Evolutionary conservation across 2,113 vertebrate species (phyloP).

Genomic region (Podarcis muralis): DNA sequence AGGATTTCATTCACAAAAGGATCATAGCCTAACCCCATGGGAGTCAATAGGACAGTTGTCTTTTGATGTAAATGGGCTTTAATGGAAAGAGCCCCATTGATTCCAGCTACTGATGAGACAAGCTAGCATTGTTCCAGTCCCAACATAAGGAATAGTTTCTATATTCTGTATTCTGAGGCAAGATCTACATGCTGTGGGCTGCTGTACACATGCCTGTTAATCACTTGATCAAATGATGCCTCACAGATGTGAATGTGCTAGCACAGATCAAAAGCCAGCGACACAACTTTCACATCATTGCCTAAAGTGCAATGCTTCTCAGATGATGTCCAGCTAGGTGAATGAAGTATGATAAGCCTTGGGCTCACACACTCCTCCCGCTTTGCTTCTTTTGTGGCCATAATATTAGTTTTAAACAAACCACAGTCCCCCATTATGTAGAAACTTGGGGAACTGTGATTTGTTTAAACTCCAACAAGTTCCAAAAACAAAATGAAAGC

Average conservation of each 20-base stretch:
- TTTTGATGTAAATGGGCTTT: background rate
- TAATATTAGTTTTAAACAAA: background rate
- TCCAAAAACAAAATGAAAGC: background rate
- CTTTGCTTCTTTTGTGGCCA: background rate
- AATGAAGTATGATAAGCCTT: background rate
- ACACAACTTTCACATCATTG: background rate
- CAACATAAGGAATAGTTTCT: background rate
- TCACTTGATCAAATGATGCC: background rate
- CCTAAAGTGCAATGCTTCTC: background rate
- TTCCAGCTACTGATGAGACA: background rate
- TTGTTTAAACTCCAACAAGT: background rate
- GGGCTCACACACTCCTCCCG: background rate
- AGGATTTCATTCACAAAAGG: slow-evolving; percentile 6
- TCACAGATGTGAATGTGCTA: background rate
- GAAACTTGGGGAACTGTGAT: too few relatives aligned
- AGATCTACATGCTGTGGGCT: background rate
- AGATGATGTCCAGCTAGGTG: background rate
- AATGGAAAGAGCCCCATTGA: background rate
- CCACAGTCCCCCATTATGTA: background rate
- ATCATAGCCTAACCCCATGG: background rate
- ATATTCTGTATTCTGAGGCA: background rate
- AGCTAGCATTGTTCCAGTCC: background rate
- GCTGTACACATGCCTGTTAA: background rate
- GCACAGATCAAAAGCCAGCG: background rate
- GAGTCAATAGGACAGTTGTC: background rate